Evolutionary conservation across 2,888 invertebrate species (phyloP).

Genomic region (Nephrotoma appendiculata): DNA sequence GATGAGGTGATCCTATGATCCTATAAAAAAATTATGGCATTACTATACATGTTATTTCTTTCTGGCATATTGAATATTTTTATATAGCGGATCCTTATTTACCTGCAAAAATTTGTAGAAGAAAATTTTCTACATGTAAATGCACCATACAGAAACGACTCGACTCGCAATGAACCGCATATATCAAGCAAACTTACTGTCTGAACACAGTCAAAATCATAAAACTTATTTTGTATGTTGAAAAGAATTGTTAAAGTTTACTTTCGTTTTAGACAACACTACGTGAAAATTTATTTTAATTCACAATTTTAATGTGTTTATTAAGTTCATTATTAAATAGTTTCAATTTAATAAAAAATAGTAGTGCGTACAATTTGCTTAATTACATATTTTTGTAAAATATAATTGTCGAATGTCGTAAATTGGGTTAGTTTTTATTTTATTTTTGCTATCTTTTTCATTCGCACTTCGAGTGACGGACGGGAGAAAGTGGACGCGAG

Average conservation of each 20-base stretch:
- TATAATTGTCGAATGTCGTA: neutral
- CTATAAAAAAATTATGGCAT: no score
- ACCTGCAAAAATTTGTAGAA: no score
- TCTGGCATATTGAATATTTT: no score
- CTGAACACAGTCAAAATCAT: neutral
- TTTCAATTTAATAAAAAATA: neutral
- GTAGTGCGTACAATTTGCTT: neutral
- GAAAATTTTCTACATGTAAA: no score
- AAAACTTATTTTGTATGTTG: neutral
- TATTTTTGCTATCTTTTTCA: neutral
- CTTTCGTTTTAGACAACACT: neutral
- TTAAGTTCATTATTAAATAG: neutral
- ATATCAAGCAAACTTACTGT: no score
- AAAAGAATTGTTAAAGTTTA: neutral
- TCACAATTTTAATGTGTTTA: neutral
- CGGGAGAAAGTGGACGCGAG: neutral
- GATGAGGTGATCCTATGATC: no score
- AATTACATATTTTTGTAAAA: neutral
- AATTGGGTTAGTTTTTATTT: neutral
- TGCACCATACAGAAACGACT: no score
- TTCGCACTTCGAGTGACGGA: neutral
- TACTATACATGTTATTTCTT: no score
- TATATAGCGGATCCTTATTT: no score
- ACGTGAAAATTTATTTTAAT: neutral
- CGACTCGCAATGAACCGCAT: no score